Percentiles rank a stretch among this genome's conserved stretches.
These are phyloP conservation scores for Sternotherus odoratus DNA, from an alignment of 2,797 vertebrate species.

Conservation along the genomic window DNA sequence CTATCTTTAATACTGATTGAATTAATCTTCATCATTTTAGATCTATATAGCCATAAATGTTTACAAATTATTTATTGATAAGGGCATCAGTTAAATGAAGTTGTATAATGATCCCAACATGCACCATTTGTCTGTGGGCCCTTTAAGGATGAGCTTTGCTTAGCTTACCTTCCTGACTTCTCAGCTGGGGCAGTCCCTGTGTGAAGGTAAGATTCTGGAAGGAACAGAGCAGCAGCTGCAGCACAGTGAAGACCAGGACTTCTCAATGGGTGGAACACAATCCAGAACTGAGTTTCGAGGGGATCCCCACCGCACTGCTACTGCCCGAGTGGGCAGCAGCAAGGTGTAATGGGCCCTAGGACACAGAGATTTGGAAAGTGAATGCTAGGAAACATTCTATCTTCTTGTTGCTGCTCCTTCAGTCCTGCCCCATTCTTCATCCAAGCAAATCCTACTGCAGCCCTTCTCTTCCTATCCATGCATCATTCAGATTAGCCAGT, in stretches of 20 bases:
- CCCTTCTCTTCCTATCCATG: neutral
- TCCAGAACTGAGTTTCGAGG: neutral
- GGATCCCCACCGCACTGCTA: neutral
- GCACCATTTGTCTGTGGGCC: neutral
- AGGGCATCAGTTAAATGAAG: neutral
- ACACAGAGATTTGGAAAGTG: neutral
- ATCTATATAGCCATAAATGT: neutral
- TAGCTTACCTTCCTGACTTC: neutral
- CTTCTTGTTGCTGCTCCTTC: neutral
- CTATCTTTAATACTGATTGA: neutral
- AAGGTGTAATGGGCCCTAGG: neutral
- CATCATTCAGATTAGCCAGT: accelerated
- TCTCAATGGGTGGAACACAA: neutral
- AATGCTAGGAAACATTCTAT: neutral
- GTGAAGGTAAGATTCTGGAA: neutral
- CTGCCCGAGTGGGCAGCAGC: neutral
- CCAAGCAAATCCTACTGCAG: neutral
- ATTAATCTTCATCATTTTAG: neutral
- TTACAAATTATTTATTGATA: neutral
- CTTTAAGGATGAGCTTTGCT: accelerated
- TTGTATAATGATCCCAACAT: neutral
- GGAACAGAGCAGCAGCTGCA: neutral
- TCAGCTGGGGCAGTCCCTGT: accelerated
- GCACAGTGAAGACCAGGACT: neutral
- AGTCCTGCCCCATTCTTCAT: neutral